Percentiles rank a stretch among this genome's conserved stretches.
phyloP scores from a whole-genome alignment of 2,888 invertebrate genomes.

The Apeira syringaria region DNA sequence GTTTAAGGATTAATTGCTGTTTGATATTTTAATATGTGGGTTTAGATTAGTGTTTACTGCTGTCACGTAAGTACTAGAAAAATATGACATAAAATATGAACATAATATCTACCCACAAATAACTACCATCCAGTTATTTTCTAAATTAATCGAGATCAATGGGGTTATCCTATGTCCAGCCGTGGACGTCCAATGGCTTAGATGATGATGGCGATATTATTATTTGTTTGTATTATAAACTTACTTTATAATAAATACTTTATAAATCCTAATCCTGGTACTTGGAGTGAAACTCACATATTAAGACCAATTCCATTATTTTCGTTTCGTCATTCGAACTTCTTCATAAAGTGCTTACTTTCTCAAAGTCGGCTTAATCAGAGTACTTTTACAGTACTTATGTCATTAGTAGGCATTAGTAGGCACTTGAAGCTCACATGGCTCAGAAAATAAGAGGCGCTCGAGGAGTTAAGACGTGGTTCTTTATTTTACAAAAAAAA shows the following conservation, averaged over 20 bases:
- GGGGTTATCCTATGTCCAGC: no score
- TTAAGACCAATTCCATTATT: conserved; percentile 11
- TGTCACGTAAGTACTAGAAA: no score
- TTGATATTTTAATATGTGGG: conserved; percentile 34
- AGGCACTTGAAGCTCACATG: conserved; percentile 15
- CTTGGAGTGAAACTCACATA: not conserved
- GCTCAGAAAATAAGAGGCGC: conserved; percentile 6
- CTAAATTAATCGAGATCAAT: not conserved
- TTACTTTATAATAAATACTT: no score
- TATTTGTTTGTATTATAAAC: no score
- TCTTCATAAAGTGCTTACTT: conserved; percentile 22
- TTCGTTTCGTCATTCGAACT: conserved; percentile 14
- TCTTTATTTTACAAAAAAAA: conserved; percentile 27
- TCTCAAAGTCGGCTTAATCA: conserved; percentile 23
- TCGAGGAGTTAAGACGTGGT: conserved; percentile 6
- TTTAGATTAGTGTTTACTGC: conserved; percentile 9
- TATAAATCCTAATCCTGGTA: no score
- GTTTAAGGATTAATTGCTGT: no score
- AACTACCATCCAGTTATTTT: not conserved
- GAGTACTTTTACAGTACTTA: conserved; percentile 24
- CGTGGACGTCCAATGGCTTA: no score
- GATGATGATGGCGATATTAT: no score
- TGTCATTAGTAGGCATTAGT: conserved; percentile 27
- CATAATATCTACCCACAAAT: not conserved
- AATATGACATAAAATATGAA: no score